Base-by-base conservation (phyloP, 2,113 vertebrate genomes). In the Triplophysa tibetana region DNA sequence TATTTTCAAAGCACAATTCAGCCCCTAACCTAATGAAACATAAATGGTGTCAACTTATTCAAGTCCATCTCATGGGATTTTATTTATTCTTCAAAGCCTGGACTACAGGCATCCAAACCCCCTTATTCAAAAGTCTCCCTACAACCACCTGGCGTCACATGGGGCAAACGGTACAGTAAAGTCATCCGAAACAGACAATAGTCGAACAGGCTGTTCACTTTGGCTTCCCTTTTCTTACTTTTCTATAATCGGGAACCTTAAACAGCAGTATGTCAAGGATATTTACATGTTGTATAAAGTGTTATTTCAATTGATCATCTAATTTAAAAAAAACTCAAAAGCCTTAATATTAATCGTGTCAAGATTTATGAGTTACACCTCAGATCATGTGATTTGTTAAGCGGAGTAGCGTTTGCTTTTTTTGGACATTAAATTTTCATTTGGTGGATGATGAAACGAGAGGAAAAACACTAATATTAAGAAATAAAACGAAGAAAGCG, bases 21-120 rank as follows among this genome's bases (percentile, higher is more conserved):
- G 89, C 89, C 33, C 76, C 77, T 86, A 91, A 87, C 86, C 86
- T 87, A 89, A 91, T 91, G 88, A 90, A 89, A 90, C 85, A 86
- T 79, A 84, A 89, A 90, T 87, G 84, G 86, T 80, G 60, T 62
- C 82, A 85, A 88, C 83, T 87, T 89, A 84, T 89, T 81, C 64
- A 78, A 82, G 85, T 87, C 65, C 83, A 85, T 87, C 83, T 88
- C 78, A 52, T 61, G 85, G 88, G 89, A 90, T 89, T 89, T 89
- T 84, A 80, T 88, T 88, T 54, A 12, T 87, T 84, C 90, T 90
- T 90, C 89, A 85, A 87, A 90, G 86, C 88, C 87, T 88, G 82
- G 85, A 80, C 41, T 45, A 86, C 90, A 89, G 84, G 64, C 88
- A 86, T 89, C 88, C 85, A 87, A 81, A 83, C 82, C 26, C 81